Evolutionary conservation across 2,113 vertebrate species (phyloP).

Genomic region (Cyrtonyx montezumae): DNA sequence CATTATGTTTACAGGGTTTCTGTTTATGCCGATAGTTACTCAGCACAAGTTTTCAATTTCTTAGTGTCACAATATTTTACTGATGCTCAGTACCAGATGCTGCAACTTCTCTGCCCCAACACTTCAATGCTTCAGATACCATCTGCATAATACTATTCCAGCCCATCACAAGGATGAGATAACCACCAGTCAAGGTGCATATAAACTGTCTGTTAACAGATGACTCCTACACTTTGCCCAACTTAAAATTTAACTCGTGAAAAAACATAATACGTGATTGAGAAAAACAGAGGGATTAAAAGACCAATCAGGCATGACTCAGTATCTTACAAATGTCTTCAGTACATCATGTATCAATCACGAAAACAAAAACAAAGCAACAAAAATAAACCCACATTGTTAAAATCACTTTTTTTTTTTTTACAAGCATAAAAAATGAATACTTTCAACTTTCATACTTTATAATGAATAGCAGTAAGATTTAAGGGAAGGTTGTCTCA

Average conservation of each 20-base stretch:
- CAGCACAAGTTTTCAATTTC: not conserved
- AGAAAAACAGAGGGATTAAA: not conserved
- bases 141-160: not conserved
- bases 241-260: not conserved
- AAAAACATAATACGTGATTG: not conserved
- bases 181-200: not conserved
- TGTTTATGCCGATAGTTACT: not conserved
- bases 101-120: not conserved
- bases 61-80: not conserved
- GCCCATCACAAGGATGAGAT: not conserved
- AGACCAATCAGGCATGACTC: not conserved
- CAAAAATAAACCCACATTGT: not conserved
- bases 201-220: not conserved
- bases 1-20: too few species aligned
- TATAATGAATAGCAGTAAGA: not conserved
- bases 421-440: not conserved
- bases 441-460: too few species aligned
- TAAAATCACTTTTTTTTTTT: not conserved
- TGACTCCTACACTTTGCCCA: not conserved
- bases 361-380: not conserved
- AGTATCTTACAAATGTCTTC: not conserved
- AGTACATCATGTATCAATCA: not conserved
- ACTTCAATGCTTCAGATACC: not conserved
- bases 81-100: not conserved
- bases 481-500: not conserved